These are phyloP conservation scores for Asobara japonica DNA, from an alignment of 1,140 invertebrate species.

Conservation along the genomic window DNA sequence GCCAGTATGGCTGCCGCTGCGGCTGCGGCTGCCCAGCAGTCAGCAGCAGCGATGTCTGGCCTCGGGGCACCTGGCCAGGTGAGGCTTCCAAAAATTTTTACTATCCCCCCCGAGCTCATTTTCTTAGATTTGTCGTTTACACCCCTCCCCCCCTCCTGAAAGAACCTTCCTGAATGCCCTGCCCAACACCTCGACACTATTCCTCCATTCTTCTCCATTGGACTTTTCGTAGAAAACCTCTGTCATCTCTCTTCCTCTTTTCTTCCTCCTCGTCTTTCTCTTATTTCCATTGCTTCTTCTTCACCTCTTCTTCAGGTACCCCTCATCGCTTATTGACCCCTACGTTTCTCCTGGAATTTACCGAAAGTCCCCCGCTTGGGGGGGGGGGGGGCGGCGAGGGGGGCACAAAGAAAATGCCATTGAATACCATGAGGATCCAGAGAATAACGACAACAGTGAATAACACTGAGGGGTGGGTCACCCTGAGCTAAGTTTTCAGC, in stretches of 20 bases:
- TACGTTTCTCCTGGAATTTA: conserved; percentile 21
- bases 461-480: conserved; percentile 11
- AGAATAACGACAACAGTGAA: conserved; percentile 31
- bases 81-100: conserved; percentile 42
- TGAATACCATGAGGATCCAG: conserved; percentile 11
- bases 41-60: conserved; percentile 70
- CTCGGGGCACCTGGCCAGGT: conserved; percentile 70
- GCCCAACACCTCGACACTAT: conserved; percentile 34
- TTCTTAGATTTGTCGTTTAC: conserved; percentile 6
- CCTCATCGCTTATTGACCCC: not conserved
- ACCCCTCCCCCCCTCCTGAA: conserved; percentile 11
- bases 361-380: too few relatives aligned
- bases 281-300: not conserved
- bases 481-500: too few relatives aligned
- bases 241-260: conserved; percentile 2
- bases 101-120: not conserved
- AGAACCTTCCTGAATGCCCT: conserved; percentile 29
- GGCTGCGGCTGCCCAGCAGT: conserved; percentile 72
- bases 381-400: not conserved
- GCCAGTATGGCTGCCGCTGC: conserved; percentile 73
- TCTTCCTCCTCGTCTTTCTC: not conserved
- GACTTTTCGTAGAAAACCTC: conserved; percentile 31
- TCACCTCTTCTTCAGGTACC: not conserved
- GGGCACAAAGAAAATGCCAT: conserved; percentile 24
- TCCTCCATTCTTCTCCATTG: conserved; percentile 26